Base-by-base conservation (phyloP, 2,888 invertebrate species). In the Choreutis nemorana region DNA sequence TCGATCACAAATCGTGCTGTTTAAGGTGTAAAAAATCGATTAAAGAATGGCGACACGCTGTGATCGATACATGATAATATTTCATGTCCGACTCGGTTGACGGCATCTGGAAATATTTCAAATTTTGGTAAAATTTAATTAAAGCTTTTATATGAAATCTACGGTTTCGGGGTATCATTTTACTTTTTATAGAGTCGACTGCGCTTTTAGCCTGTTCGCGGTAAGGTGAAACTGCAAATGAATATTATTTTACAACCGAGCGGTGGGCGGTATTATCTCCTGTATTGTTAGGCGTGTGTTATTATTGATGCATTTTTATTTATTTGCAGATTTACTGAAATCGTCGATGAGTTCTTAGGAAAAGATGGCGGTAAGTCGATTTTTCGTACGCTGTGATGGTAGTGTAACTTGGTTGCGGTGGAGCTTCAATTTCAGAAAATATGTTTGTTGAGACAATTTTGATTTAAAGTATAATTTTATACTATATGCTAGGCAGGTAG, bases 1-100 rank as follows among this genome's bases (percentile, higher is more conserved):
- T 70, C 77, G 71, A 73, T 75, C 67, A 70, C 72, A 45, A 61
- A 50, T 60, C 62, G 55, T 66, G 75, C 65, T 68, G 72, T 73
- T 75, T 68, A 64, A 75, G 72, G 78, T 78, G 78, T 78, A 78
- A 78, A 78, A 78, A 78, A 70, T 75, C 75, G 72, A 77, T 78
- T 77, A 72, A 63, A 64, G 57, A 54, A 62, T 55, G 78, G 64
- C 78, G 71, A 75, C 78, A 78, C 61, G 77, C 78, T 77, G 78
- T 45, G 78, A 73, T 72, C 71, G 65, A 70, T 65, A 70, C 59
- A 66, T 64, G 68, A 70, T 67, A 65, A 75, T 78, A 78, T 70
- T 72, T 78, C 77, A 78, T 73, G 43, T 44, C 45, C 46, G 50
- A n/a, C n/a, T n/a, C n/a, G n/a, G n/a, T n/a, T 58, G 73, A 67